Percentiles rank a stretch among this genome's conserved stretches.
Conservation (phyloP, 92 coral and sea anemone genomes). For the Zoanthus sansibaricus region DNA sequence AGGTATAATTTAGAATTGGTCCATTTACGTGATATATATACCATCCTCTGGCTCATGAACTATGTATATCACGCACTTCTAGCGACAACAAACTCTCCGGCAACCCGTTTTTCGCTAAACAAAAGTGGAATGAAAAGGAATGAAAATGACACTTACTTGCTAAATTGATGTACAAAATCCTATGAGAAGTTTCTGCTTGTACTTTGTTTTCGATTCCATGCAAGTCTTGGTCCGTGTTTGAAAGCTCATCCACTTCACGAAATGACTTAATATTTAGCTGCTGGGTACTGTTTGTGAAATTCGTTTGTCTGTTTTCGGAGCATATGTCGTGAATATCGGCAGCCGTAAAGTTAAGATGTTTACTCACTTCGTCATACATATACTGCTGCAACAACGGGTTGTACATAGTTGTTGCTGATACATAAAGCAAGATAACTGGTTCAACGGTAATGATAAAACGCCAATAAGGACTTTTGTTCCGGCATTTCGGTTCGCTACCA, state of each 20-base stretch:
- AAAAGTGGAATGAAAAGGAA: neutral
- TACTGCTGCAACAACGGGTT: constrained; percentile 62
- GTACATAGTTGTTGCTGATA: constrained; percentile 34
- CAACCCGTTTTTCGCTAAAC: neutral
- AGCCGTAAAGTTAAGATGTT: constrained; percentile 53
- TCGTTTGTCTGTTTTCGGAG: neutral
- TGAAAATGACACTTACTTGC: constrained; percentile 50
- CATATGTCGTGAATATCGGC: constrained; percentile 43
- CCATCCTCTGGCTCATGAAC: too few species aligned
- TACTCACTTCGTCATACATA: constrained; percentile 50
- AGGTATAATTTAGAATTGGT: too few species aligned
- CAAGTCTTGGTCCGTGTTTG: neutral
- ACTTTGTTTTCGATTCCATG: constrained; percentile 51
- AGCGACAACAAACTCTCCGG: too few species aligned
- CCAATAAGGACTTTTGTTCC: neutral
- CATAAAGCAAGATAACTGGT: constrained; percentile 37
- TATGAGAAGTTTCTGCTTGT: constrained; percentile 66
- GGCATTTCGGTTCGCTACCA: neutral
- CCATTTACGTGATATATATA: too few species aligned
- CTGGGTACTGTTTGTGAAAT: constrained; percentile 13
- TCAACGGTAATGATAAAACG: constrained; percentile 52
- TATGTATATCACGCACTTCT: too few species aligned
- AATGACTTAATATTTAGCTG: neutral
- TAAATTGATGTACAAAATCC: constrained; percentile 52
- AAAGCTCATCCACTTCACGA: neutral